Evolutionary conservation across 2,113 vertebrate genomes (phyloP).

Genomic region (Parotia lawesii): DNA sequence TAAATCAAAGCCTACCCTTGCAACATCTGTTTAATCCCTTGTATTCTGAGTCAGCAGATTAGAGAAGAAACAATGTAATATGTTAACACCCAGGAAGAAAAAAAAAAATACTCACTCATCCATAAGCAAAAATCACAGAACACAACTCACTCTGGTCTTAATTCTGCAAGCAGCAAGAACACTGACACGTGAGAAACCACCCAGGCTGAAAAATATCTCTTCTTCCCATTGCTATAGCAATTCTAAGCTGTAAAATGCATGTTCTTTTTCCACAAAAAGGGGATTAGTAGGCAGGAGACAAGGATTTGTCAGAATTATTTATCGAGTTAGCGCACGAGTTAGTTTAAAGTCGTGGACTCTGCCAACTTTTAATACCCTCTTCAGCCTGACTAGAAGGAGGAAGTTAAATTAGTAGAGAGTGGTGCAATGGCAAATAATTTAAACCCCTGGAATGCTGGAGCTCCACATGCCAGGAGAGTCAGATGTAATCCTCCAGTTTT

Average conservation of each 20-base stretch:
- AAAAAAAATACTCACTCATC: neutral
- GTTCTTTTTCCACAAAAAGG: neutral
- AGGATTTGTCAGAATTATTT: constrained; percentile 17
- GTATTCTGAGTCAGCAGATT: neutral
- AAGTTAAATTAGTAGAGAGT: neutral
- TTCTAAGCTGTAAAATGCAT: neutral
- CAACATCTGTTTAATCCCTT: neutral
- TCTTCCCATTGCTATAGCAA: neutral
- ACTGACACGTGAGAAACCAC: neutral
- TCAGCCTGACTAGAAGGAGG: neutral
- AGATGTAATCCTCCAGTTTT: neutral
- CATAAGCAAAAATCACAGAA: neutral
- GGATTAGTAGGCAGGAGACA: neutral
- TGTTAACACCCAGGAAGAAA: neutral
- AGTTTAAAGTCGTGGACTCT: neutral
- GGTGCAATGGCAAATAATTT: neutral
- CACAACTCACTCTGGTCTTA: neutral
- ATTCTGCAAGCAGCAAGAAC: neutral
- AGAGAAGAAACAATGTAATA: neutral
- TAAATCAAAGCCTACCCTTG: neutral
- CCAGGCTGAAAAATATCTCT: neutral
- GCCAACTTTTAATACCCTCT: neutral
- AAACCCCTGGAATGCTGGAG: neutral
- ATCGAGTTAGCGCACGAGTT: neutral
- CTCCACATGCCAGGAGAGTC: neutral